Evolutionary conservation across 2,888 invertebrate genomes (phyloP).

Genomic region (Cynaeus angustus): DNA sequence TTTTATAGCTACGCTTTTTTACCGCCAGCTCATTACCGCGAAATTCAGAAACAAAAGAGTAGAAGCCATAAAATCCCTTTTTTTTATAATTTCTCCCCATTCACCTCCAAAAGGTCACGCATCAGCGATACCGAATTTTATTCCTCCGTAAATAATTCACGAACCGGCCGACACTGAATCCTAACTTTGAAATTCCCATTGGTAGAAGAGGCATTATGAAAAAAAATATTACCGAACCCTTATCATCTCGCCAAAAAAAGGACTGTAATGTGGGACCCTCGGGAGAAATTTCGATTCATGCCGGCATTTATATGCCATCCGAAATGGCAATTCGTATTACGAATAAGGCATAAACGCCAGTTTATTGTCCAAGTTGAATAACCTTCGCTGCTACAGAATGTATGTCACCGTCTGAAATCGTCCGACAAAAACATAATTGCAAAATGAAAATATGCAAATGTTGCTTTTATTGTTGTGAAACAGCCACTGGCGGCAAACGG

Average conservation of each 20-base stretch:
- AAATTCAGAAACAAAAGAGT: no score
- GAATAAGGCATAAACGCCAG: conserved; percentile 42
- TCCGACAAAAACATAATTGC: conserved; percentile 45
- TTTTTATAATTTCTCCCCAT: no score
- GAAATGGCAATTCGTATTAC: conserved; percentile 26
- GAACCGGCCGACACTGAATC: not conserved
- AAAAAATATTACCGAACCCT: conserved; percentile 12
- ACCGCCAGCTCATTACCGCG: no score
- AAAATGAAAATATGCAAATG: conserved; percentile 50
- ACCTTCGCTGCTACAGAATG: conserved; percentile 48
- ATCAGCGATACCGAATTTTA: conserved; percentile 5
- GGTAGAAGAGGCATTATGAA: conserved; percentile 4
- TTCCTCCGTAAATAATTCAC: conserved; percentile 17
- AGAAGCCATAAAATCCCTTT: no score
- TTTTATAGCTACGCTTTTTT: no score
- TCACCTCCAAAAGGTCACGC: not conserved
- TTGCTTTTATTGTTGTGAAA: conserved; percentile 42
- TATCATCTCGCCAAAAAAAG: conserved; percentile 19
- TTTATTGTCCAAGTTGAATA: conserved; percentile 47
- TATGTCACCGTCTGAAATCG: conserved; percentile 49
- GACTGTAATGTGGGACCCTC: not conserved
- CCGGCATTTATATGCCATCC: conserved; percentile 33
- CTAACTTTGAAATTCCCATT: conserved; percentile 1
- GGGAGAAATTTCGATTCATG: conserved; percentile 36
- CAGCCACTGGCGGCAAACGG: not conserved